A percentile compares a stretch with the other conserved stretches of the same genome.
phyloP scores from a whole-genome alignment of 2,888 invertebrate genomes.

The Polymixis flavicincta region DNA sequence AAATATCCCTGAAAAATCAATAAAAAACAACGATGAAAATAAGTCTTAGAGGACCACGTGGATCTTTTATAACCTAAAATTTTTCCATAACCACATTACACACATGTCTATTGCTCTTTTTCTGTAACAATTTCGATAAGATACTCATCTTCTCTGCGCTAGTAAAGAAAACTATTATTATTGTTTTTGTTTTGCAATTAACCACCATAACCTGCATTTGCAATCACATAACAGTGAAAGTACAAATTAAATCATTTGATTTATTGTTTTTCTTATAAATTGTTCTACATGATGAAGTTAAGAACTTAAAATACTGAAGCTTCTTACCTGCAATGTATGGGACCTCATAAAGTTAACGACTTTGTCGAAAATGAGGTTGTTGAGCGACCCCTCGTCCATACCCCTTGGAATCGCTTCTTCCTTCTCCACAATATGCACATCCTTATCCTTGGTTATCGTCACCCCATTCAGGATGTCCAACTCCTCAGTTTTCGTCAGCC shows the following conservation, averaged over 20 bases:
- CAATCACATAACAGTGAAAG: background rate
- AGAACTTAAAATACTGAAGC: background rate
- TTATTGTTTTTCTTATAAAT: background rate
- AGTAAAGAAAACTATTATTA: no score
- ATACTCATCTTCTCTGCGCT: background rate
- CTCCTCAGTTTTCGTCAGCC: slow-evolving; percentile 93
- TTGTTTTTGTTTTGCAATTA: background rate
- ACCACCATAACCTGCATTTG: background rate
- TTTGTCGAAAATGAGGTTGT: slow-evolving; percentile 94
- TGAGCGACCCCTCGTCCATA: slow-evolving; percentile 93
- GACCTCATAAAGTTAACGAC: slow-evolving; percentile 94
- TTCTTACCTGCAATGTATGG: slow-evolving; percentile 94
- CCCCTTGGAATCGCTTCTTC: slow-evolving; percentile 94
- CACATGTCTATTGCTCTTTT: background rate
- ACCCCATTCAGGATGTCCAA: slow-evolving; percentile 94
- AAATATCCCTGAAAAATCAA: no score
- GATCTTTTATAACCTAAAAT: background rate
- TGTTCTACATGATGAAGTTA: no score
- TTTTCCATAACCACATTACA: background rate
- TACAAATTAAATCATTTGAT: background rate
- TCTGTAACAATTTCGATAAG: background rate
- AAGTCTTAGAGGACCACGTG: background rate
- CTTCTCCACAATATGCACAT: slow-evolving; percentile 90
- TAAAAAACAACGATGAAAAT: no score
- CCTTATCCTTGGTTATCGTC: slow-evolving; percentile 92